Evolutionary conservation across 2,888 invertebrate genomes (phyloP).

Genomic region (Rosalia funebris): DNA sequence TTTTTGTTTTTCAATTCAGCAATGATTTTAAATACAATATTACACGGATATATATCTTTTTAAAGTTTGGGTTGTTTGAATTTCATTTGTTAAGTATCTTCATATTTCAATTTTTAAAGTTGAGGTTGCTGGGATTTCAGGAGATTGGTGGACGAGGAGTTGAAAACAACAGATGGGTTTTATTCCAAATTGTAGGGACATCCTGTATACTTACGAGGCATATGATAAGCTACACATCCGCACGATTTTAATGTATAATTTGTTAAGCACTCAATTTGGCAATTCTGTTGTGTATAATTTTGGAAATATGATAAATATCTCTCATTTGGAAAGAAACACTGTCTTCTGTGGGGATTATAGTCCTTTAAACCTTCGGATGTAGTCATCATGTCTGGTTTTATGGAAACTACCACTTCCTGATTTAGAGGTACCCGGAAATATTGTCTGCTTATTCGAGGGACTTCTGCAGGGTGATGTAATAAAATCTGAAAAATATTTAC

Average conservation of each 20-base stretch:
- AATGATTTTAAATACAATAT: too few species aligned
- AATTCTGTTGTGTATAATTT: constrained; percentile 77
- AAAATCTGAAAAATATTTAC: constrained; percentile 69
- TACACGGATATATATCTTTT: too few species aligned
- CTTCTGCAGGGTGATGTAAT: constrained; percentile 75
- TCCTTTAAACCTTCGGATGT: constrained; percentile 73
- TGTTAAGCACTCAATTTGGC: constrained; percentile 77
- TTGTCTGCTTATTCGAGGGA: constrained; percentile 74
- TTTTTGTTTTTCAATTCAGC: too few species aligned
- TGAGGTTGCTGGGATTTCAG: too few species aligned
- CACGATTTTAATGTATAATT: constrained; percentile 73
- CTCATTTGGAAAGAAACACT: constrained; percentile 76
- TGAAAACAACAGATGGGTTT: constrained; percentile 20
- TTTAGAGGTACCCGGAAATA: constrained; percentile 77
- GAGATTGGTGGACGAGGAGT: neutral
- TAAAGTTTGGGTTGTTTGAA: too few species aligned
- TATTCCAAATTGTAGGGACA: too few species aligned
- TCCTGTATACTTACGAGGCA: constrained; percentile 74
- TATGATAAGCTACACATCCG: constrained; percentile 76
- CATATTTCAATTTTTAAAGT: neutral
- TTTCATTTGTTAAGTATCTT: too few species aligned
- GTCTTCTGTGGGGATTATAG: constrained; percentile 73
- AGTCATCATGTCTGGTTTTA: constrained; percentile 80
- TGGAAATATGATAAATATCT: constrained; percentile 73
- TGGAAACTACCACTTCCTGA: constrained; percentile 76